Evolutionary conservation across 2,888 invertebrate species (phyloP), one percentile per base, ranked within the genome.

Genomic region (Lydus trimaculatus): DNA sequence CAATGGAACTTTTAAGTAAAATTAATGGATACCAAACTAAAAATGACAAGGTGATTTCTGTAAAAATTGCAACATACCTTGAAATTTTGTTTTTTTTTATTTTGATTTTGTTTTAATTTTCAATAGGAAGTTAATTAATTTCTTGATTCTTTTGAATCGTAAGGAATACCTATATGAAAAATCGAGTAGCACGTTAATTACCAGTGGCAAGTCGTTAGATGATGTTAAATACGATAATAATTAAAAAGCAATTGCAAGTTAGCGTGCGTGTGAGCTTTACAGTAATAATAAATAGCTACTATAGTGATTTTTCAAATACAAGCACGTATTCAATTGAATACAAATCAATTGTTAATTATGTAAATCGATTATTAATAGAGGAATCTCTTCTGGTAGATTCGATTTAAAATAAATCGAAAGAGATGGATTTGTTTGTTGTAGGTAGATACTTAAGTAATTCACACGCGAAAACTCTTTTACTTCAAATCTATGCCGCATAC

Each of bases 401-500:
- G n/a, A n/a, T n/a, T n/a, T n/a, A n/a, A n/a, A n/a, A n/a, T n/a
- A n/a, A n/a, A n/a, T n/a, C n/a, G 59, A 63, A 69, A 52, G 69
- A 69, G 69, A 69, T 65, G 69, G 31, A 62, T 63, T 39, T 28
- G 52, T 69, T 33, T 9, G 33, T 33, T 1, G 28, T 28, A 28
- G n/a, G n/a, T n/a, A n/a, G n/a, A n/a, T n/a, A n/a, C n/a, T n/a
- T n/a, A n/a, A n/a, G n/a, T n/a, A n/a, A n/a, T 64, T 66, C 70
- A 66, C 69, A 69, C 70, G 25, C 11, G 64, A 61, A 64, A 59
- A 48, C 25, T 59, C 62, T 56, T 8, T 1, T 23, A 6, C 15
- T n/a, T 56, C 33, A 64, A 66, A 70, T 70, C 70, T 70, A 28
- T 28, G 61, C 70, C 70, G 70, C 70, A 33, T 61, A 56, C 58